Percentiles rank a stretch among this genome's conserved stretches.
These are phyloP conservation scores for Cotesia chilonis DNA, from an alignment of 1,140 invertebrate species.

Conservation along the genomic window DNA sequence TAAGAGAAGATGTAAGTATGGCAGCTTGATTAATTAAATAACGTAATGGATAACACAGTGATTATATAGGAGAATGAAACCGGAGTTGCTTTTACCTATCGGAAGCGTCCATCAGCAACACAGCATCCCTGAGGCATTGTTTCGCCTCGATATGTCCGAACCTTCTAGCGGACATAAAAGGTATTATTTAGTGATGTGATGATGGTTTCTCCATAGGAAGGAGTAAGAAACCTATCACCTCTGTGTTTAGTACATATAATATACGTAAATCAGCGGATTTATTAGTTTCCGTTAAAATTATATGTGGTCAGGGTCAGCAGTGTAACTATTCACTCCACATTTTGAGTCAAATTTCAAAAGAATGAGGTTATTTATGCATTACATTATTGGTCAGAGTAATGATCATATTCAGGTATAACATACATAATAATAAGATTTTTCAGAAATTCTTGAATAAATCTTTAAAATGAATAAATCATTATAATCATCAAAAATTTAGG, in stretches of 20 bases:
- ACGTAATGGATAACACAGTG: constrained; percentile 51
- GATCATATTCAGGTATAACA: too few species aligned
- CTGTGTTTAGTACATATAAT: constrained; percentile 23
- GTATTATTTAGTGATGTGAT: constrained; percentile 22
- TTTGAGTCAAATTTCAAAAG: too few species aligned
- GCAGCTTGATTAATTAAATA: constrained; percentile 62
- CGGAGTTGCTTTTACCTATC: constrained; percentile 50
- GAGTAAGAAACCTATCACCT: constrained; percentile 25
- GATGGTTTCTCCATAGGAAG: not conserved
- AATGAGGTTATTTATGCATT: too few species aligned
- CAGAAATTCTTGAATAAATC: too few species aligned
- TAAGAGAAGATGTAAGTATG: constrained; percentile 43
- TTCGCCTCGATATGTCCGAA: constrained; percentile 38
- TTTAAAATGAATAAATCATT: too few species aligned
- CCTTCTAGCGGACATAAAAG: constrained; percentile 6
- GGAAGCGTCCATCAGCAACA: constrained; percentile 61
- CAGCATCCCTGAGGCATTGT: constrained; percentile 58
- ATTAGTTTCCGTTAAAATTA: too few species aligned
- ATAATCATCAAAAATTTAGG: too few species aligned
- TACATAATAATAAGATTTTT: too few species aligned
- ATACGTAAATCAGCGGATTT: not conserved
- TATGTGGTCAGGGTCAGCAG: not conserved
- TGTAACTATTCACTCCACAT: too few species aligned
- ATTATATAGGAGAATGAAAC: constrained; percentile 13
- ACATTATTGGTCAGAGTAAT: too few species aligned